Percentiles rank a stretch among this genome's conserved stretches.
Evolutionary conservation across 2,888 invertebrate species (phyloP).

Genomic region (Papilio protenor): DNA sequence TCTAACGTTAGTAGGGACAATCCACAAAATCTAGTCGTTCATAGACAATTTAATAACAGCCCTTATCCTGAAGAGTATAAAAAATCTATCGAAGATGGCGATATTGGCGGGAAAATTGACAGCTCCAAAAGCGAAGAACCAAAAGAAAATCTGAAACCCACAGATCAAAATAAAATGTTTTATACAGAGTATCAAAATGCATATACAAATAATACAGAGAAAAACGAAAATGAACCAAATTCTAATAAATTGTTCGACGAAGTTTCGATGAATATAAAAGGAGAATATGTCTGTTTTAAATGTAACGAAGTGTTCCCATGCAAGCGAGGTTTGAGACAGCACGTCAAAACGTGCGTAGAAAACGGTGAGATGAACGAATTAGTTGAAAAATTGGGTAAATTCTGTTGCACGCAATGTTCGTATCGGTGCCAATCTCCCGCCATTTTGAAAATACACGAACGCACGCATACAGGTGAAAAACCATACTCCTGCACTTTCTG

Average conservation of each 20-base stretch:
- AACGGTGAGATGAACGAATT: constrained; percentile 52
- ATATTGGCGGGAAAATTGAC: constrained; percentile 53
- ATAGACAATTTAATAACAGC: constrained; percentile 71
- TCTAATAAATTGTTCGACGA: constrained; percentile 64
- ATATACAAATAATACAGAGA: constrained; percentile 43
- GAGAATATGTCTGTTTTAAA: constrained; percentile 73
- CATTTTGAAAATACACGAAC: constrained; percentile 79
- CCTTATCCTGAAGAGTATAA: constrained; percentile 67
- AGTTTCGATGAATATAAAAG: constrained; percentile 68
- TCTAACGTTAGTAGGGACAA: constrained; percentile 61
- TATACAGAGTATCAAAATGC: constrained; percentile 56
- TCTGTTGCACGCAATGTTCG: constrained; percentile 73
- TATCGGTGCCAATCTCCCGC: constrained; percentile 81
- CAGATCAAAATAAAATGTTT: constrained; percentile 70
- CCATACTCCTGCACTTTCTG: constrained; percentile 79
- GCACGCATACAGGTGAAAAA: constrained; percentile 79
- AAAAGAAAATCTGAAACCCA: constrained; percentile 73
- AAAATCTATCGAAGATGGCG: constrained; percentile 61
- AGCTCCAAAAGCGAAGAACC: constrained; percentile 64
- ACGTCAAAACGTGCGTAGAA: constrained; percentile 65
- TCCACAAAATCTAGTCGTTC: constrained; percentile 75
- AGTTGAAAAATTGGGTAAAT: constrained; percentile 71
- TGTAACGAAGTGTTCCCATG: constrained; percentile 73
- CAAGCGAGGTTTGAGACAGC: constrained; percentile 72
- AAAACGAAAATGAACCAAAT: constrained; percentile 60